Evolutionary conservation across 2,888 invertebrate genomes (phyloP).

Genomic region (Aquatica leii): DNA sequence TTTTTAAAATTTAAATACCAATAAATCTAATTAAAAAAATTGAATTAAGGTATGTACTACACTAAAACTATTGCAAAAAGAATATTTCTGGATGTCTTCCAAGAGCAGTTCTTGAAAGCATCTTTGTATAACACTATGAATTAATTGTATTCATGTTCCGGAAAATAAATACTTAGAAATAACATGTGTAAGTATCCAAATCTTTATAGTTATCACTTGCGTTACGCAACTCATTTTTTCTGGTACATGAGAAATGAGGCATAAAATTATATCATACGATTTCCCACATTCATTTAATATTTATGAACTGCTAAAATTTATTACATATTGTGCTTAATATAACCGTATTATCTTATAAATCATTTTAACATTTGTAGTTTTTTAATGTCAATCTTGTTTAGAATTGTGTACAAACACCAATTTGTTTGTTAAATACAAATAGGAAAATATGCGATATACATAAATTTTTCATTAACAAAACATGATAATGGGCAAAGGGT

Average conservation of each 20-base stretch:
- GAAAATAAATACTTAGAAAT: constrained; percentile 12
- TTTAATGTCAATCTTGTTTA: background rate
- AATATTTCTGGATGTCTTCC: background rate
- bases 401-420: constrained; percentile 17
- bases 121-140: constrained; percentile 11
- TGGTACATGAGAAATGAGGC: constrained; percentile 8
- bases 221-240: constrained; percentile 9
- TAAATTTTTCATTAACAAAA: too few species aligned
- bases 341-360: constrained; percentile 1
- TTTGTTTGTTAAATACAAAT: background rate
- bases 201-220: constrained; percentile 9
- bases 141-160: constrained; percentile 10
- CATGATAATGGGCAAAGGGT: constrained; percentile 8
- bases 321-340: constrained; percentile 10
- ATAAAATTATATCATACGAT: constrained; percentile 3
- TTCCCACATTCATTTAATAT: constrained; percentile 8
- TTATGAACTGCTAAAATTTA: constrained; percentile 3
- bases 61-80: too few species aligned
- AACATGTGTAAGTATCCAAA: constrained; percentile 12
- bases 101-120: constrained; percentile 5
- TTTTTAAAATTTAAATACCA: too few species aligned
- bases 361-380: background rate
- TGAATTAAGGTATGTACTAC: too few species aligned
- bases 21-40: too few species aligned
- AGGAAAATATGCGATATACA: background rate